A percentile compares a stretch with the other conserved stretches of the same genome.
Conservation (phyloP, 2,113 vertebrate genomes). For the Lampris incognitus region DNA sequence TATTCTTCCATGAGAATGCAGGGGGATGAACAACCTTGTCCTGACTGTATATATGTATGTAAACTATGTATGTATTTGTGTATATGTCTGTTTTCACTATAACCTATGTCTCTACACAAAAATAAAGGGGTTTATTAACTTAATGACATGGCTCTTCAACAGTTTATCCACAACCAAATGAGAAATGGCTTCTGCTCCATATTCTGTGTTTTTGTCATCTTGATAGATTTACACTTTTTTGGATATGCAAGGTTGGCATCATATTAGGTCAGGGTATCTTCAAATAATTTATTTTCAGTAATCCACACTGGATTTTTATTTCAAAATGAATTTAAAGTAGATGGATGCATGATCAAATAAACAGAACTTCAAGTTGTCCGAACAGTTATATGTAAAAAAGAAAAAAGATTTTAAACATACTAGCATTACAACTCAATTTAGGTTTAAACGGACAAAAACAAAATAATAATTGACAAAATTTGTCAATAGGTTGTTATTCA, state of each 20-base stretch:
- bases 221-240: too few species aligned
- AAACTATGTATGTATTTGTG: constrained; percentile 76
- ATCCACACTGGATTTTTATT: background rate
- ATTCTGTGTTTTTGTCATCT: too few species aligned
- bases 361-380: background rate
- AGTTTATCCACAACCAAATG: background rate
- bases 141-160: constrained; percentile 46
- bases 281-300: too few species aligned
- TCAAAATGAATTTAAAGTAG: background rate
- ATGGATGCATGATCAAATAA: background rate
- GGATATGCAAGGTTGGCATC: too few species aligned
- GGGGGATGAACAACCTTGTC: constrained; percentile 78
- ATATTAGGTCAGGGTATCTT: background rate
- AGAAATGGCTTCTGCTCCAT: background rate
- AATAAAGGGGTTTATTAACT: constrained; percentile 87
- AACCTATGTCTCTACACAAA: constrained; percentile 84
- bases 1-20: constrained; percentile 71
- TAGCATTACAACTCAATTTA: background rate
- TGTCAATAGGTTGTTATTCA: background rate
- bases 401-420: background rate
- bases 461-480: background rate
- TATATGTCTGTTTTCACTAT: constrained; percentile 85
- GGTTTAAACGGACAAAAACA: background rate
- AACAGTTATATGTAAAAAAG: background rate
- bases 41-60: constrained; percentile 84